Conservation (phyloP, 1,140 invertebrate species). For the Metopolophium dirhodum region DNA sequence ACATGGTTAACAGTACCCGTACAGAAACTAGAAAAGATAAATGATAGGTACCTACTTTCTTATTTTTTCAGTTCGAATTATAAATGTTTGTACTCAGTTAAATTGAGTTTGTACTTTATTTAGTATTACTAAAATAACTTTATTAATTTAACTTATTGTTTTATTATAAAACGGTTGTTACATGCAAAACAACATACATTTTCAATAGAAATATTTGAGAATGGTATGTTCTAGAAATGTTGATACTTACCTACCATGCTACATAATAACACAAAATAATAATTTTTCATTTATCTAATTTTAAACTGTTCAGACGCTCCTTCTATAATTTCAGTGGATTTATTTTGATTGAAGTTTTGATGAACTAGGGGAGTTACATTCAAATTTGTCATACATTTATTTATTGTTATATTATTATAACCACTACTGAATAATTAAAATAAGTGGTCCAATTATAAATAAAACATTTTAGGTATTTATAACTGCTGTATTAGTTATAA, state of each 20-base stretch:
- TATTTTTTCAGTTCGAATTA: neutral
- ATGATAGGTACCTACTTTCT: neutral
- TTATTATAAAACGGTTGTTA: neutral
- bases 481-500: neutral
- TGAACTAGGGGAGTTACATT: neutral
- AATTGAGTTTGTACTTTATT: neutral
- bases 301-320: neutral
- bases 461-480: neutral
- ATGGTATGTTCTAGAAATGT: neutral
- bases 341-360: neutral
- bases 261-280: too few species aligned
- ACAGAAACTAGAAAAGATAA: neutral
- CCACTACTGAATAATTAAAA: neutral
- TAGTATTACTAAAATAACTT: neutral
- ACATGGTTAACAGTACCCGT: neutral
- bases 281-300: too few species aligned
- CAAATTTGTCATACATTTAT: neutral
- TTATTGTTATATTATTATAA: slow-evolving; percentile 14
- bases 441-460: neutral
- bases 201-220: neutral
- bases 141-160: neutral
- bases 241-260: neutral
- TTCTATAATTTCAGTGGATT: neutral
- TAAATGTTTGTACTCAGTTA: neutral
- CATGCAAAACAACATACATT: neutral